Evolutionary conservation across 1,140 invertebrate genomes (phyloP), one percentile per base, ranked within the genome.

Genomic region (Pseudomyrmex cubaensis): DNA sequence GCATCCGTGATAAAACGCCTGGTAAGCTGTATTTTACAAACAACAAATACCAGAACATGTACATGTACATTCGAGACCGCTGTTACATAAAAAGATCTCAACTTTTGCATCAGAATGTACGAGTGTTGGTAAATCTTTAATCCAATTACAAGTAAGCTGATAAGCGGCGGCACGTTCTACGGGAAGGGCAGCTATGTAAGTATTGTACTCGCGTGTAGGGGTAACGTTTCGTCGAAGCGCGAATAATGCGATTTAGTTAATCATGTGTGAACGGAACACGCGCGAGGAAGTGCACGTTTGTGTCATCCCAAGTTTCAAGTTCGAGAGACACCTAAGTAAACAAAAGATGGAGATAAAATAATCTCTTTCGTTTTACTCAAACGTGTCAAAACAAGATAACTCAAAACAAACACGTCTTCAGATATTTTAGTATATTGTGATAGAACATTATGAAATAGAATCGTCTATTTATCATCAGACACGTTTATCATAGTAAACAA

Each of bases 211-310:
- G 75, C 57, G 20, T 74, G 69, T 87, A 82, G 67, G 56, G 80
- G 82, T 74, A 88, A 87, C 67, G 70, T 56, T 56, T 77, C 52
- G 61, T 61, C 61, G 52, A 46, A 46, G 44, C n/a, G 62, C 22
- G 70, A 87, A 85, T 88, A 87, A 87, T 88, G 83, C 77, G 86
- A 88, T 88, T 84, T 67, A 69, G 54, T 70, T 88, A 83, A 83
- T 87, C 83, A 66, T 44, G 74, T 67, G 83, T 85, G 75, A 85
- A 83, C 52, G 64, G 56, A 63, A 54, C 75, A 35, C 35, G 35
- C 35, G 62, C 52, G 59, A 50, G 59, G 44, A 75, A 17, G 44
- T 56, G 22, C 59, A 13, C 44, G 3, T 17, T 20, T 17, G 44
- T 61, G 44, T 48, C 61, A 17, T 63, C n/a, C 59, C 61, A 64